Percentiles rank a stretch among this genome's conserved stretches.
These are phyloP conservation scores for Stigmatopora nigra DNA, from an alignment of 2,113 vertebrate genomes.

Conservation along the genomic window DNA sequence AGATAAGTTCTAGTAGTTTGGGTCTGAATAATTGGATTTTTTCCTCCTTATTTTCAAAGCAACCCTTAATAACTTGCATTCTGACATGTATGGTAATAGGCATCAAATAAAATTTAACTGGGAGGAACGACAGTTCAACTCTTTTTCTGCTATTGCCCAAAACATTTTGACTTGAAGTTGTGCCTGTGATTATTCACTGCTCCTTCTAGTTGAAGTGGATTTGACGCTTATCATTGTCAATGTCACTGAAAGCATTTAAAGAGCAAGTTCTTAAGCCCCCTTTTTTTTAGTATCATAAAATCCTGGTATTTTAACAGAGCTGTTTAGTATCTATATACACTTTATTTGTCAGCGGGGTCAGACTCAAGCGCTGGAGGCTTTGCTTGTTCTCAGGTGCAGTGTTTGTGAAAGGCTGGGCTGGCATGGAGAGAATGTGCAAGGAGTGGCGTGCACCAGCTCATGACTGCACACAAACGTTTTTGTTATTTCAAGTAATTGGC, in stretches of 20 bases:
- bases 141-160: too few species aligned
- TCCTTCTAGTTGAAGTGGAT: too few species aligned
- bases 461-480: not conserved
- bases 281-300: not conserved
- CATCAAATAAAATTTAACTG: too few species aligned
- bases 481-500: constrained; percentile 1
- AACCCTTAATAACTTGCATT: not conserved
- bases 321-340: not conserved
- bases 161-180: too few species aligned
- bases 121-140: too few species aligned
- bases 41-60: not conserved
- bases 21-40: not conserved
- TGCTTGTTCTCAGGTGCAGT: constrained; percentile 30
- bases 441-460: constrained; percentile 37
- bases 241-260: too few species aligned
- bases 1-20: not conserved
- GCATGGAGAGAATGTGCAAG: constrained; percentile 48
- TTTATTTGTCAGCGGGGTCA: not conserved
- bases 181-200: too few species aligned
- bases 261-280: too few species aligned
- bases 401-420: constrained; percentile 63
- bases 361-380: constrained; percentile 6
- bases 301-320: not conserved
- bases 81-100: too few species aligned
- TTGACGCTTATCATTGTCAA: too few species aligned